A percentile compares a stretch with the other conserved stretches of the same genome.
Conservation (phyloP, 1,140 invertebrate genomes). For the Carcinoscorpius rotundicauda region DNA sequence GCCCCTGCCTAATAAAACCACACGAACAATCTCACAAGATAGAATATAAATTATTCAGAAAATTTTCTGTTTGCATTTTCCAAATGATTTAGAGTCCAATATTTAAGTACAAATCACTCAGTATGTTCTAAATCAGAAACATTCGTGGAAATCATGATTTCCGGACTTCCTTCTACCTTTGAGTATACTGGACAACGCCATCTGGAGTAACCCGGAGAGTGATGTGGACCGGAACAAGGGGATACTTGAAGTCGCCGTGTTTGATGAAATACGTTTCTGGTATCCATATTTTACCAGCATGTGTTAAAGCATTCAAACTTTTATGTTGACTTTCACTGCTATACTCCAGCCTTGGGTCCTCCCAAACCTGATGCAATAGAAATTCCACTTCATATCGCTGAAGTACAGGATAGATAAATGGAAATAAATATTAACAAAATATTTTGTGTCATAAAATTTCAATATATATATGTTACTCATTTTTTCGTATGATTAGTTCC, state of each 20-base stretch:
- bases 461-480: no score
- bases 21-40: no score
- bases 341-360: constrained; percentile 72
- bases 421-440: no score
- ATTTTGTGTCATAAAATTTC: no score
- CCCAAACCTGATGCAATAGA: constrained; percentile 79
- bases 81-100: no score
- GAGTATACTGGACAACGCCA: constrained; percentile 80
- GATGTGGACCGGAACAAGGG: constrained; percentile 78
- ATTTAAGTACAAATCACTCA: no score
- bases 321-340: constrained; percentile 72
- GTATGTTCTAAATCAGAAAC: no score
- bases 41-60: no score
- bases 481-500: no score
- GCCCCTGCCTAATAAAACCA: no score
- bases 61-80: no score
- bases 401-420: constrained; percentile 19
- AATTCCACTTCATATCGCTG: constrained; percentile 94
- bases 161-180: constrained; percentile 46
- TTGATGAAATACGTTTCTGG: constrained; percentile 90
- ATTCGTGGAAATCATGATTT: no score
- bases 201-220: constrained; percentile 77
- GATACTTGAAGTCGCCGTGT: constrained; percentile 87
- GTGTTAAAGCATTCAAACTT: constrained; percentile 77
- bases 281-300: constrained; percentile 78